Evolutionary conservation across 2,888 invertebrate species (phyloP).

Genomic region (Scaptomyza flava): DNA sequence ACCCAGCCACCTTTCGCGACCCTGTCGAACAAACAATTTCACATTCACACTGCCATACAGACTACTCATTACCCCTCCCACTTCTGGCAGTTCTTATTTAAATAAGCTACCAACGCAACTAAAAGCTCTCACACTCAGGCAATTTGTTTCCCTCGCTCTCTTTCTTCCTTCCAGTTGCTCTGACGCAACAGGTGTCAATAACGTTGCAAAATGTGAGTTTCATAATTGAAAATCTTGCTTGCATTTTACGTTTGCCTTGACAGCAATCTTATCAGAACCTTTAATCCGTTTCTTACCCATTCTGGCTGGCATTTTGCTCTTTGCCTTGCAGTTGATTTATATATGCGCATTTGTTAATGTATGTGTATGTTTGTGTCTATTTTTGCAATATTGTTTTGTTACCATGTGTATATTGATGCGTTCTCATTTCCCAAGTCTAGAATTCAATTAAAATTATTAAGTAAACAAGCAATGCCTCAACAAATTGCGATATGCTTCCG

Average conservation of each 20-base stretch:
- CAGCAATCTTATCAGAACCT: constrained; percentile 33
- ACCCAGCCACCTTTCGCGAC: constrained; percentile 42
- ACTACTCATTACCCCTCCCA: constrained; percentile 16
- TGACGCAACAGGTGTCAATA: constrained; percentile 42
- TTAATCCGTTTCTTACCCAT: constrained; percentile 8
- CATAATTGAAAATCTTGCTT: constrained; percentile 9
- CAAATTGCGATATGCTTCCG: constrained; percentile 33
- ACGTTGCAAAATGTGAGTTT: background rate
- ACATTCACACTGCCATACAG: constrained; percentile 7
- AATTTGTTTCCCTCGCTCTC: background rate
- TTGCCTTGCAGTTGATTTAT: constrained; percentile 17
- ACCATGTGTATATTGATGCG: constrained; percentile 40
- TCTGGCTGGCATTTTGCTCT: constrained; percentile 11
- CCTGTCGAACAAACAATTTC: constrained; percentile 2
- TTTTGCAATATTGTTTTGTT: constrained; percentile 22
- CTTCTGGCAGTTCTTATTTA: no score
- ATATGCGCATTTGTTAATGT: constrained; percentile 10
- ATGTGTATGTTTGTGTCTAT: background rate
- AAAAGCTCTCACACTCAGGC: constrained; percentile 1
- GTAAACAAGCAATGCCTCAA: constrained; percentile 20
- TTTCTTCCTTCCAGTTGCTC: background rate
- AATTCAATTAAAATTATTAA: constrained; percentile 59
- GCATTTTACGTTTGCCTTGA: background rate
- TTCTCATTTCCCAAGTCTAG: constrained; percentile 24
- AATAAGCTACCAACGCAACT: constrained; percentile 17